Evolutionary conservation across 2,113 vertebrate genomes (phyloP), one percentile per base, ranked within the genome.

Genomic region (Pterocles gutturalis): DNA sequence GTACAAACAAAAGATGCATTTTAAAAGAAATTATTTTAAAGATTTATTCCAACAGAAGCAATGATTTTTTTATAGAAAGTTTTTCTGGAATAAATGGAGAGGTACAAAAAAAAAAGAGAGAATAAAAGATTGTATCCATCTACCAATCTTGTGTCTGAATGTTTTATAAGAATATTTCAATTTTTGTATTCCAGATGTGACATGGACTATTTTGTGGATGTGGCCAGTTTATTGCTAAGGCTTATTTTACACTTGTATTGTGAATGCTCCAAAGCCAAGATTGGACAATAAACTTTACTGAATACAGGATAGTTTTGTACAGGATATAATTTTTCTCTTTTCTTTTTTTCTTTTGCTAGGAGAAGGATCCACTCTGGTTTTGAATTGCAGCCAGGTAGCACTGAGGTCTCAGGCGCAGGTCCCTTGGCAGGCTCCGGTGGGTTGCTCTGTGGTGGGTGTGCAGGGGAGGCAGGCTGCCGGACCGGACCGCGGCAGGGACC

Each of bases 61-160:
- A 78, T 62, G 86, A 71, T 31, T 70, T 71, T 66, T 66, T 87
- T 66, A 92, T 77, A 26, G 45, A 46, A 80, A 64, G 79, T 20
- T 90, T 62, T 88, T 84, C 84, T 92, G 94, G 93, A 84, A 54
- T 85, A 82, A 95, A 91, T 61, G 34, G 73, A 93, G 91, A 88
- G 86, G 38, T 88, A 25, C 12, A 46, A 38, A 53, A 54, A 67
- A 43, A 54, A 38, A 24, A 25, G 34, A 16, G 57, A 60, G 17
- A 85, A 91, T 95, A 94, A 96, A 96, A 43, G 62, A 33, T 83
- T 87, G 80, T 88, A 58, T 89, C 84, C 85, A 55, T 45, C 77
- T 78, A 20, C 75, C 67, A 31, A 15, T 21, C 46, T 69, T 9
- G 70, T 55, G 82, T 83, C 22, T 78, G 67, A 49, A 29, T 86